Percentiles rank a stretch among this genome's conserved stretches.
Evolutionary conservation across 2,888 invertebrate genomes (phyloP).

Genomic region (Yponomeuta malinellus): DNA sequence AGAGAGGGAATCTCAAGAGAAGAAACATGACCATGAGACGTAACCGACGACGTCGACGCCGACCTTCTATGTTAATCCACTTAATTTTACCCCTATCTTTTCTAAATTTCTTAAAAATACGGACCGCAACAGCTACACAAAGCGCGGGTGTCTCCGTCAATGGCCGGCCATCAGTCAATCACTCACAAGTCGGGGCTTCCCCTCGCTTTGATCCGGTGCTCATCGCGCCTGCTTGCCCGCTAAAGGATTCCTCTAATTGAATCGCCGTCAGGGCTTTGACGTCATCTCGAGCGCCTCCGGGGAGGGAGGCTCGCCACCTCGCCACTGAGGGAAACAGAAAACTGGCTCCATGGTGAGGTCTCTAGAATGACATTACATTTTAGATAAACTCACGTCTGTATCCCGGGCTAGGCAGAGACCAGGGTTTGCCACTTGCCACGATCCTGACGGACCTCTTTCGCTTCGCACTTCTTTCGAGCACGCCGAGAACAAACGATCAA

Average conservation of each 20-base stretch:
- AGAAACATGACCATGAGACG: no score
- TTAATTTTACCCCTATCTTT: background rate
- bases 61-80: no score
- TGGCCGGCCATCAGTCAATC: background rate
- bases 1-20: no score
- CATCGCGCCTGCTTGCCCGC: constrained; percentile 50
- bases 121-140: background rate
- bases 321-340: background rate
- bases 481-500: no score
- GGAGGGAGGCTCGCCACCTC: background rate
- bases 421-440: no score
- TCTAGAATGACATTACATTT: no score
- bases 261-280: constrained; percentile 31
- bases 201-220: constrained; percentile 38
- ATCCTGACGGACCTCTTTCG: no score
- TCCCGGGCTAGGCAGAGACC: no score
- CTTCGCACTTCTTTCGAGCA: no score
- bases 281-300: background rate
- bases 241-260: constrained; percentile 48
- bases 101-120: background rate
- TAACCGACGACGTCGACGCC: no score
- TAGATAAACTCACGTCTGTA: no score
- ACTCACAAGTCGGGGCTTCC: background rate
- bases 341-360: background rate
- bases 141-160: background rate